Evolutionary conservation across 2,797 vertebrate genomes (phyloP).

Genomic region (Sebastolobus alascanus): DNA sequence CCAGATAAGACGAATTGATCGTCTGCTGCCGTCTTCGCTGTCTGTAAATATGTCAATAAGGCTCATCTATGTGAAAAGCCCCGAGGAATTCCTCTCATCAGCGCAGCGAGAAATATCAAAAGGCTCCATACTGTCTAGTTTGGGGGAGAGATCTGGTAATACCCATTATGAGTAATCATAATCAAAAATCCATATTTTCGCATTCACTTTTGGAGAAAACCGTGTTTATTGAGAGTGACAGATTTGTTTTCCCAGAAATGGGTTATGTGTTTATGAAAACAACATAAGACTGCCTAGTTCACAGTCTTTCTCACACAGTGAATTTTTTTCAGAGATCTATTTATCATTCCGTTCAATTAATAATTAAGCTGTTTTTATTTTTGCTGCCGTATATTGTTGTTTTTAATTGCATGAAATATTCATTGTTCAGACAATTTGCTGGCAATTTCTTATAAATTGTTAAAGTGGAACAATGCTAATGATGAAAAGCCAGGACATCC

Average conservation of each 20-base stretch:
- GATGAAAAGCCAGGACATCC: slow-evolving; percentile 87
- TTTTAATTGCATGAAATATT: slow-evolving; percentile 90
- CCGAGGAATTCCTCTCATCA: slow-evolving; percentile 73
- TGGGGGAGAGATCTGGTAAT: slow-evolving; percentile 64
- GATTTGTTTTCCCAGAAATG: slow-evolving; percentile 87
- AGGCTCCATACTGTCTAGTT: slow-evolving; percentile 63
- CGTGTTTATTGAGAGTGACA: slow-evolving; percentile 80
- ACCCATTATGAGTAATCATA: slow-evolving; percentile 84
- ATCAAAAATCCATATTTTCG: slow-evolving; percentile 85
- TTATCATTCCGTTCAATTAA: slow-evolving; percentile 90
- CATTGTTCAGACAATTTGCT: slow-evolving; percentile 85
- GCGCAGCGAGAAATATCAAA: slow-evolving; percentile 74
- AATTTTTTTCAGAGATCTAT: slow-evolving; percentile 81
- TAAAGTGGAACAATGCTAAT: slow-evolving; percentile 90
- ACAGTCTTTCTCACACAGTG: slow-evolving; percentile 79
- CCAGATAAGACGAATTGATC: slow-evolving; percentile 73
- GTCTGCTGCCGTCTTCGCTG: slow-evolving; percentile 57
- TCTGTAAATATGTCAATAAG: slow-evolving; percentile 78
- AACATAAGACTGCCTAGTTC: slow-evolving; percentile 81
- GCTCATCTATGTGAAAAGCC: slow-evolving; percentile 70
- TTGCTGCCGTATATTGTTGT: slow-evolving; percentile 88
- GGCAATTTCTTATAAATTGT: slow-evolving; percentile 89
- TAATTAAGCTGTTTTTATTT: slow-evolving; percentile 90
- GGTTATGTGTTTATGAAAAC: slow-evolving; percentile 85
- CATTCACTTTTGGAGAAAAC: slow-evolving; percentile 76